A percentile compares a stretch with the other conserved stretches of the same genome.
phyloP scores from a whole-genome alignment of 2,113 vertebrate species.

The Puffinus mauretanicus region DNA sequence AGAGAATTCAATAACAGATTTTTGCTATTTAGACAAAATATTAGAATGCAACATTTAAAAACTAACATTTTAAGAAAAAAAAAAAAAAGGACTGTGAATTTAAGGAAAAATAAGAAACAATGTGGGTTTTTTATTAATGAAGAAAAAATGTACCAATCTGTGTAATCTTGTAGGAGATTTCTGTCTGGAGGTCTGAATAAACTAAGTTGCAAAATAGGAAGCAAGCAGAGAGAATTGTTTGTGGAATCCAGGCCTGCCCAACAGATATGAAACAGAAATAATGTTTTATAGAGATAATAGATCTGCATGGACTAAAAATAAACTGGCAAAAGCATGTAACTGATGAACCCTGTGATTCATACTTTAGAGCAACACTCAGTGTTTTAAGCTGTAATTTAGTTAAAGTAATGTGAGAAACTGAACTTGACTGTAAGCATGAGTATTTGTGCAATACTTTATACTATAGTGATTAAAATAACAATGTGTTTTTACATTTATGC shows the following conservation, averaged over 20 bases:
- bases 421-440: background rate
- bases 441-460: background rate
- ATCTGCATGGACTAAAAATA: background rate
- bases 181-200: background rate
- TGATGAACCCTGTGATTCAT: background rate
- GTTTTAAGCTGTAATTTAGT: background rate
- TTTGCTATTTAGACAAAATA: background rate
- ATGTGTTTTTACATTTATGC: background rate
- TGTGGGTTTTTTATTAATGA: background rate
- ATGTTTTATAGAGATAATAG: background rate
- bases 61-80: background rate
- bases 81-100: background rate
- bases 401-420: background rate
- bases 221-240: rapidly evolving
- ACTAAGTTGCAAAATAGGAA: background rate
- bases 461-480: background rate
- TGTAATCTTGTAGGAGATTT: background rate
- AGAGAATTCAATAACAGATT: background rate
- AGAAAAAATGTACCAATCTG: background rate
- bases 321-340: background rate
- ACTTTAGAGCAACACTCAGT: background rate
- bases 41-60: background rate
- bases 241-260: background rate
- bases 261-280: background rate
- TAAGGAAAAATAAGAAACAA: background rate